A percentile compares a stretch with the other conserved stretches of the same genome.
Conservation (phyloP, 2,797 vertebrate genomes). For the Galaxias olidus region DNA sequence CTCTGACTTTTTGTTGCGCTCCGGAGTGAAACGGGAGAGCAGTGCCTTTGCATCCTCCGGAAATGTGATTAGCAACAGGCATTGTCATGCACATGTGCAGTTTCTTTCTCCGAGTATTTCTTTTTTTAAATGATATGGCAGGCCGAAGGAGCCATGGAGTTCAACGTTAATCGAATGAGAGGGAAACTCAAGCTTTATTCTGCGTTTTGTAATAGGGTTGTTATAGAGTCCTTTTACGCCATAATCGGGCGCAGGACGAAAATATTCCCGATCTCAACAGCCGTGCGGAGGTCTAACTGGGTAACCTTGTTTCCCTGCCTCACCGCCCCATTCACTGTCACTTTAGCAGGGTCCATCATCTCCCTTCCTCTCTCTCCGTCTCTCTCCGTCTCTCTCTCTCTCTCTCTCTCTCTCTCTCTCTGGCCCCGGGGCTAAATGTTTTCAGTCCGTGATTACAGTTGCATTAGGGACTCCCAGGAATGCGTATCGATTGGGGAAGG, state of each 20-base stretch:
- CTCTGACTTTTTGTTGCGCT: constrained; percentile 5
- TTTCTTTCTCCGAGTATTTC: not conserved
- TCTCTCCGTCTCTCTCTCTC: not conserved
- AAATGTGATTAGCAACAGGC: constrained; percentile 40
- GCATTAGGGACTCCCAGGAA: constrained; percentile 76
- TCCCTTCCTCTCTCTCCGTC: not conserved
- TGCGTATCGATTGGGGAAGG: constrained; percentile 73
- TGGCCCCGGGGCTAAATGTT: not conserved
- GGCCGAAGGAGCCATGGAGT: constrained; percentile 35
- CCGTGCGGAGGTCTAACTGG: constrained; percentile 36
- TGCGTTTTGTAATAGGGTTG: constrained; percentile 42
- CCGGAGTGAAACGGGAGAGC: constrained; percentile 6
- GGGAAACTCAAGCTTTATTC: constrained; percentile 62
- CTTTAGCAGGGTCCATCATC: constrained; percentile 46
- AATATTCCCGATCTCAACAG: constrained; percentile 50
- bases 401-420: not conserved
- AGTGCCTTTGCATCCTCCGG: not conserved
- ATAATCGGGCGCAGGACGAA: constrained; percentile 37
- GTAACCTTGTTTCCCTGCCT: constrained; percentile 66
- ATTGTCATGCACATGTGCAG: constrained; percentile 18
- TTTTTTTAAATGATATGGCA: constrained; percentile 30
- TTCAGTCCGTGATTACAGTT: constrained; percentile 65
- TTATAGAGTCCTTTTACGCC: constrained; percentile 61
- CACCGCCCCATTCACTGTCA: constrained; percentile 67
- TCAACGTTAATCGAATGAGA: constrained; percentile 52